Base-by-base conservation (phyloP, 2,888 invertebrate genomes). In the Alloplasta piceator region DNA sequence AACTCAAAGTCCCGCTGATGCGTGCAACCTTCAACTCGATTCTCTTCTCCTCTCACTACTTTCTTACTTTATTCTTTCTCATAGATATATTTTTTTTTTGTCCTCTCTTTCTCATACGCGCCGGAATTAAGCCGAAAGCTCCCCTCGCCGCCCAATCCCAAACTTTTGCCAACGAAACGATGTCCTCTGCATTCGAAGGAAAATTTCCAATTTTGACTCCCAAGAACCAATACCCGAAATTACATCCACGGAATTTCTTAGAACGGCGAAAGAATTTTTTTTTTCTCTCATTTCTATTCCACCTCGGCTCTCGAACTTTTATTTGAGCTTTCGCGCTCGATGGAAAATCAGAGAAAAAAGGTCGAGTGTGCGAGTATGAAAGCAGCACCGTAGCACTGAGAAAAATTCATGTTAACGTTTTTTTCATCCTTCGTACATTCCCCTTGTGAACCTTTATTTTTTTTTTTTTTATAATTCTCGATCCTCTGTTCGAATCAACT, bases 191-290 rank as follows among this genome's bases (percentile, higher is more conserved):
- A 26, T 26, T 26, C 73, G 73, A 56, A 58, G 70, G 58, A 46
- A 66, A 48, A 71, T 71, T 46, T 71, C 50, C 60, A 66, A 71
- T 80, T 43, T 60, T 55, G 36, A 61, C 66, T 55, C 26, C 26
- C 52, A 12, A 46, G 16, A 26, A 16, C 39, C 38, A 39, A 43
- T 26, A 26, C n/a, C 16, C 56, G 26, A 26, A 16, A 26, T n/a
- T 52, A 72, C 36, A 63, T 52, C 66, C 36, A 63, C 10, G 12
- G 43, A 26, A 36, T 46, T 64, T 66, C 60, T 10, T 52, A 4
- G 52, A 52, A 6, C 60, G 60, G 14, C 5, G 60, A 48, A 9
- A 60, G 52, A 61, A n/a, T 52, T 56, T 14, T 9, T 63, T 52
- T 6, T n/a, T 26, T 46, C n/a, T 16, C 26, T 61, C n/a, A 10